Conservation (phyloP, 2,797 vertebrate genomes). For the Cyclura pinguis region DNA sequence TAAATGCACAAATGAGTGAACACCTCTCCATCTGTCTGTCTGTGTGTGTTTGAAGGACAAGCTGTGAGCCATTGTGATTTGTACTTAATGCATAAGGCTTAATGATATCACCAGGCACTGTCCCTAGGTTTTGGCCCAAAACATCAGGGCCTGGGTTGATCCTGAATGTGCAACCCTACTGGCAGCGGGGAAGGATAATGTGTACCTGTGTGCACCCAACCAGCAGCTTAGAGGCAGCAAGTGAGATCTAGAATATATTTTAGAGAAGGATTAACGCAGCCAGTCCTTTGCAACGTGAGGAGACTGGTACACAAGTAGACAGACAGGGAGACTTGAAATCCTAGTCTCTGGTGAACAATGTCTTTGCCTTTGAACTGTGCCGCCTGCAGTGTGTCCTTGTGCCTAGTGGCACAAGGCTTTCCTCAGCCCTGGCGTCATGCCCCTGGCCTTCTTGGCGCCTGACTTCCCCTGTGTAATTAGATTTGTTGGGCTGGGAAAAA, state of each 20-base stretch:
- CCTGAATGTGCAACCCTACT: neutral
- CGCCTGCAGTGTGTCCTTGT: neutral
- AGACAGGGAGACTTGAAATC: neutral
- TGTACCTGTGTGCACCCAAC: neutral
- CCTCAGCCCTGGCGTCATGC: neutral
- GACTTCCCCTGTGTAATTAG: slow-evolving; percentile 11
- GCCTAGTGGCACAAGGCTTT: slow-evolving; percentile 1
- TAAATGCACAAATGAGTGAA: no score
- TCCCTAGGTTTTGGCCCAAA: no score
- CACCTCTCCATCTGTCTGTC: no score
- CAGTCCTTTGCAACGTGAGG: neutral
- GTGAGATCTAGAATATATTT: neutral
- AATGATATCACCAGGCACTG: no score
- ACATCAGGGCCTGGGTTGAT: no score
- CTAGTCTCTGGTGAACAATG: neutral
- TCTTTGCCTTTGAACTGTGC: neutral
- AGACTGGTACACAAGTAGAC: neutral
- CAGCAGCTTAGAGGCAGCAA: neutral
- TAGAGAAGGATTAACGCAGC: neutral
- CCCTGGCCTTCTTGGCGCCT: slow-evolving; percentile 17
- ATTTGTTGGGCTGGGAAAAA: slow-evolving; percentile 10
- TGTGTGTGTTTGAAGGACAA: no score
- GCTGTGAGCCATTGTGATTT: no score
- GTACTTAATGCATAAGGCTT: no score
- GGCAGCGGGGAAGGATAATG: no score